Base-by-base conservation (phyloP, 1,140 invertebrate species). In the Diabrotica undecimpunctata region DNA sequence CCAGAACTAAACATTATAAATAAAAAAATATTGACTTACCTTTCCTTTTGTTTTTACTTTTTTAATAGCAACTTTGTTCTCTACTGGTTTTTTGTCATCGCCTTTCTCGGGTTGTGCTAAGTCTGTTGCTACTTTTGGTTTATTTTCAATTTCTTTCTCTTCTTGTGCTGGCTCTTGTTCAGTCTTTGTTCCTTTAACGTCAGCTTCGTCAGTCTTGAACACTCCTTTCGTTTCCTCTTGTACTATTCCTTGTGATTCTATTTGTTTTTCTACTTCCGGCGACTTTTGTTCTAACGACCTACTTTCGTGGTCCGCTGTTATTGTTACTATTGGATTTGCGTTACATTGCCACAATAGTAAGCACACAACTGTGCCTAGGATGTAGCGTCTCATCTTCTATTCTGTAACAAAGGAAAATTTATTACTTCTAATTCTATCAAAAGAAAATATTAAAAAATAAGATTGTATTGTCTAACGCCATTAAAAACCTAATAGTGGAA, bases 321-420 rank as follows among this genome's bases (percentile, higher is more conserved):
- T 67, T 11, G 69, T 67, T 53, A 70, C 59, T 35, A 77, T 73
- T 2, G 77, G 75, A 58, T 72, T 76, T 46, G 71, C 63, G 35
- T 71, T 62, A 50, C 72, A 70, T 39, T 64, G 64, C 41, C 75
- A 54, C 9, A 72, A 62, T 25, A 72, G 59, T 25, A 72, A 68
- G 66, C 70, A 71, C 14, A 78, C 61, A 6, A 72, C 66, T 65
- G 75, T 68, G 62, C 68, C 70, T 13, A 74, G 56, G 6, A 70
- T 54, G 65, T 67, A 70, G 57, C 71, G 58, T 66, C 66, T 69
- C 73, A 74, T 74, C 41, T 60, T 62, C 65, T 11, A 25, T 12
- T 12, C 61, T 62, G 53, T 8, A 62, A 62, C 13, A 55, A 13
- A 9, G 25, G 25, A 25, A 25, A 25, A 25, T 25, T 25, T 25